phyloP scores from a whole-genome alignment of 2,113 vertebrate species.

The Crotalus viridis region DNA sequence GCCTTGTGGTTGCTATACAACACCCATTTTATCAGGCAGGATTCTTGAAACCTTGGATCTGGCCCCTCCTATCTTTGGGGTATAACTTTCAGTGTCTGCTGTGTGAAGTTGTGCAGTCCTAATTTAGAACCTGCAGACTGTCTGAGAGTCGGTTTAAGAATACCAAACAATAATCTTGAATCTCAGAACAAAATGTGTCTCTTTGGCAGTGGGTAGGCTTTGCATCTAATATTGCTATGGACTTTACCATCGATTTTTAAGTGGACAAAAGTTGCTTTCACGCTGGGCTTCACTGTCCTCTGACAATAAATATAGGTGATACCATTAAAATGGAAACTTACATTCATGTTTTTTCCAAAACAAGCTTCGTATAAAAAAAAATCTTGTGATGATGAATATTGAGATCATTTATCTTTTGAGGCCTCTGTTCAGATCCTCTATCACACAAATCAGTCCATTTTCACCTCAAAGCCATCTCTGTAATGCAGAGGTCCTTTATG shows the following conservation, averaged over 20 bases:
- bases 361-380: neutral
- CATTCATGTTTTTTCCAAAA: neutral
- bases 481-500: neutral
- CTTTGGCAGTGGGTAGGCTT: neutral
- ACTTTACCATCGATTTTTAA: neutral
- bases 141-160: neutral
- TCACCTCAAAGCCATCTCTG: neutral
- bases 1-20: neutral
- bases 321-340: slow-evolving; percentile 42
- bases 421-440: neutral
- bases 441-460: neutral
- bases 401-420: neutral
- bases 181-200: fast-evolving
- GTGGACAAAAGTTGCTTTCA: slow-evolving; percentile 52
- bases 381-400: neutral
- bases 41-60: neutral
- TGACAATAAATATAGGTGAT: slow-evolving; percentile 43
- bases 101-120: neutral
- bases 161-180: neutral
- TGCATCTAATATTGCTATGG: fast-evolving
- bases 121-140: neutral
- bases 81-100: neutral
- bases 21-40: neutral
- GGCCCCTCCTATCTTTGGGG: neutral
- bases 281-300: neutral